phyloP scores from a whole-genome alignment of 2,888 invertebrate genomes.

The Drosophila putrida region DNA sequence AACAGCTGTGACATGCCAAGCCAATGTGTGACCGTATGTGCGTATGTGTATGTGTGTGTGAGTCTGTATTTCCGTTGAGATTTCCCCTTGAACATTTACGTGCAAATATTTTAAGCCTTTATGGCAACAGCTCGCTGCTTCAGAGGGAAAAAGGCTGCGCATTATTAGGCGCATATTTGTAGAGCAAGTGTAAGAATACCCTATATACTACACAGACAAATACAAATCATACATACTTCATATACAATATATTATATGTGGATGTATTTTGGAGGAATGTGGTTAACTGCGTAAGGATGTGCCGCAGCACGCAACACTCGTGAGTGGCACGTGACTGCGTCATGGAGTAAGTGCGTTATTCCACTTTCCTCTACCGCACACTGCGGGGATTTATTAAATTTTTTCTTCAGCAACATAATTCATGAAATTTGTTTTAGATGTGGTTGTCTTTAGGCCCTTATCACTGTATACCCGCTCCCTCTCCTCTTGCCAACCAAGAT shows the following conservation, averaged over 20 bases:
- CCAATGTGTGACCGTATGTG: slow-evolving; percentile 26
- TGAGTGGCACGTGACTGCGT: slow-evolving; percentile 73
- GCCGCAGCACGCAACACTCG: slow-evolving; percentile 58
- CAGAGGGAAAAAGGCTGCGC: slow-evolving; percentile 27
- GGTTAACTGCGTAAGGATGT: slow-evolving; percentile 30
- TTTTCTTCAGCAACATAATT: slow-evolving; percentile 51
- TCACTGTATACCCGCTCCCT: slow-evolving; percentile 1
- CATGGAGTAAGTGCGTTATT: slow-evolving; percentile 44
- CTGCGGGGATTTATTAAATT: slow-evolving; percentile 66
- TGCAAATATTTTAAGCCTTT: slow-evolving; percentile 79
- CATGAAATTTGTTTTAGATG: slow-evolving; percentile 63
- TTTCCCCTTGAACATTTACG: slow-evolving; percentile 73
- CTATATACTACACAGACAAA: slow-evolving; percentile 10
- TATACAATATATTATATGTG: slow-evolving; percentile 6
- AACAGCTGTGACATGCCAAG: slow-evolving; percentile 70
- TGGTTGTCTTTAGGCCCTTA: slow-evolving; percentile 52
- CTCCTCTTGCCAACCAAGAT: slow-evolving; percentile 2
- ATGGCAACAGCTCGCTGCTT: slow-evolving; percentile 40
- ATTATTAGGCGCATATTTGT: slow-evolving; percentile 80
- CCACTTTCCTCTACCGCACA: slow-evolving; percentile 5
- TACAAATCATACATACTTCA: not conserved
- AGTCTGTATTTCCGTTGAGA: slow-evolving; percentile 59
- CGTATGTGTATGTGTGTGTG: slow-evolving; percentile 13
- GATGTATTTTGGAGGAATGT: slow-evolving; percentile 36
- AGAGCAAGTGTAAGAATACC: slow-evolving; percentile 64